phyloP scores from a whole-genome alignment of 2,113 vertebrate genomes.

The Diphyllodes magnificus region DNA sequence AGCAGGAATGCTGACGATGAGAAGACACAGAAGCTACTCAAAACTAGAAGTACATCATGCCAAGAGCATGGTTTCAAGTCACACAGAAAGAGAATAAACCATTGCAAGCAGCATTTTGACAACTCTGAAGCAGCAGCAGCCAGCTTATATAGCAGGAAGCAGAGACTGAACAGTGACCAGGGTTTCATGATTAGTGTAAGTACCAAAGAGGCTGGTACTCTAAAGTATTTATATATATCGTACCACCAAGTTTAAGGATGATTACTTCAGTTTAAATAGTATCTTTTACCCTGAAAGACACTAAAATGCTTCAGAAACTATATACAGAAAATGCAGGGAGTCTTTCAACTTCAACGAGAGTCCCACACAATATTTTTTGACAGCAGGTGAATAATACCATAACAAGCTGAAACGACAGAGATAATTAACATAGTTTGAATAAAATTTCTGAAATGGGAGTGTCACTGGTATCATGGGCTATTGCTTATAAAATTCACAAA shows the following conservation, averaged over 20 bases:
- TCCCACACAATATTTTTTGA: not conserved
- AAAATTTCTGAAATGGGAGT: not conserved
- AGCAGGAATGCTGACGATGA: not conserved
- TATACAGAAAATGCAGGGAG: not conserved
- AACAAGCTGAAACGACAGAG: not conserved
- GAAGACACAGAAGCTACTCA: not conserved
- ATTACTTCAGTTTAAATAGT: not conserved
- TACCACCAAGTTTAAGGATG: not conserved
- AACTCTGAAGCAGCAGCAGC: not conserved
- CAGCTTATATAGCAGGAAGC: not conserved
- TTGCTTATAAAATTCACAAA: not conserved
- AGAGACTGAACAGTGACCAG: not conserved
- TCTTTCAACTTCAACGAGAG: not conserved
- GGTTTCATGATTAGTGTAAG: not conserved
- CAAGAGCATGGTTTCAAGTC: not conserved
- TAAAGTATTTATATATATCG: not conserved
- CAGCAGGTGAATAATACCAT: not conserved
- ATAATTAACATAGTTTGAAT: not conserved
- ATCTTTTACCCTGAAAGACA: not conserved
- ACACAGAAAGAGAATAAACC: not conserved
- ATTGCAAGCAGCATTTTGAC: not conserved
- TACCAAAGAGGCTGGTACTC: not conserved
- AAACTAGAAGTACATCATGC: not conserved
- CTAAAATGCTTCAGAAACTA: not conserved
- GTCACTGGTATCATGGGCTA: not conserved